Evolutionary conservation across 2,797 vertebrate genomes (phyloP), one percentile per base, ranked within the genome.

Genomic region (Chelon auratus): DNA sequence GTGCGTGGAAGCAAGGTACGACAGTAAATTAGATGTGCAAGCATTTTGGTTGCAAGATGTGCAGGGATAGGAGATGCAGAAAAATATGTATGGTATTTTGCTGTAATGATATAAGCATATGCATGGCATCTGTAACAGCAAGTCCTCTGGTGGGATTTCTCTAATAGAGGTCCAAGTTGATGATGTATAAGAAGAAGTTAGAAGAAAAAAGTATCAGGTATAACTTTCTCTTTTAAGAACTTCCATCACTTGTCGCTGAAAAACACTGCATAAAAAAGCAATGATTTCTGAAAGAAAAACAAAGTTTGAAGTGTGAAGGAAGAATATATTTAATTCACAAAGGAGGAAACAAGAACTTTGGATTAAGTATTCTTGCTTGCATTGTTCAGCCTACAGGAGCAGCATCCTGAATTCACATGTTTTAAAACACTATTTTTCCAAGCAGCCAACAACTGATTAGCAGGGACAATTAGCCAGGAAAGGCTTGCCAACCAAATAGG

Each of bases 381-480:
- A 84, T 79, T 82, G 62, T 81, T 89, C 20, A 73, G 72, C 69
- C 47, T 71, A 71, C 26, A 47, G 64, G 24, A 30, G 62, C 56
- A 79, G 52, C 42, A 50, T 77, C 81, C 51, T 80, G 62, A 83
- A 72, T 75, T 59, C 37, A 72, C 76, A 47, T 70, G 60, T 69
- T 83, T 84, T 85, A 85, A 90, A 87, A 64, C 54, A 53, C 50
- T 72, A 54, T 76, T 87, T 83, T 86, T 83, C 84, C 57, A 83
- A 72, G 78, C 80, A 82, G 89, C 89, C 85, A 90, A 86, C 71
- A 86, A 85, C 86, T 66, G 78, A 90, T 90, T 89, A 92, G 78
- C 71, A 57, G 69, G 66, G 68, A 91, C 81, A 90, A 92, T 92
- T 93, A 93, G 67, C 62, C 68, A 70, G 75, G 64, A 84, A 88